phyloP scores from a whole-genome alignment of 2,888 invertebrate species.

The Agonopterix arenella region DNA sequence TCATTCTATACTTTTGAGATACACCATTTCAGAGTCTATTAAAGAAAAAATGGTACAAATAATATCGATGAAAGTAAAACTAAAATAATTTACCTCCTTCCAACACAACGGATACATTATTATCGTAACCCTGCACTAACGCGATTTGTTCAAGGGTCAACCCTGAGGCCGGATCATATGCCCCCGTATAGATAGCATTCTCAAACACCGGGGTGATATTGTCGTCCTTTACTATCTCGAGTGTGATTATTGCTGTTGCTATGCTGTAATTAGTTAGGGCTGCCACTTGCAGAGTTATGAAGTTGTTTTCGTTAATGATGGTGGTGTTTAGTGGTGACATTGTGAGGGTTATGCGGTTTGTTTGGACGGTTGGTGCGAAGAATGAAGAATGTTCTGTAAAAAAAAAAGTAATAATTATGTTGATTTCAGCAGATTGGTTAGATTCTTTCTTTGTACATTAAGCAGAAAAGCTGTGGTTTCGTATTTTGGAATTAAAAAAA shows the following conservation, averaged over 20 bases:
- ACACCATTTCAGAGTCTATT: too few species aligned
- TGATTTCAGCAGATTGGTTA: too few species aligned
- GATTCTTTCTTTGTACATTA: too few species aligned
- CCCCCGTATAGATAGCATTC: conserved; percentile 36
- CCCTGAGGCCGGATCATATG: conserved; percentile 29
- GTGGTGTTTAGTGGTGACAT: conserved; percentile 30
- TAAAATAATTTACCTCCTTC: conserved; percentile 39
- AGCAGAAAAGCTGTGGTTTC: too few species aligned
- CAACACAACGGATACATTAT: conserved; percentile 32
- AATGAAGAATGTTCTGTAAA: conserved; percentile 34
- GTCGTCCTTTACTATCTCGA: conserved; percentile 53
- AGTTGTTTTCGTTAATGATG: conserved; percentile 37
- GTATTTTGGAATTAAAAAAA: too few species aligned
- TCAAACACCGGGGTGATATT: conserved; percentile 44
- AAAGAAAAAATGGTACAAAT: too few species aligned
- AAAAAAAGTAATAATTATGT: background rate
- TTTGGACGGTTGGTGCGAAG: conserved; percentile 28
- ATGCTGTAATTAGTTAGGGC: conserved; percentile 29
- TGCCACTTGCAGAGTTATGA: conserved; percentile 36
- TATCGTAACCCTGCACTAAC: conserved; percentile 45
- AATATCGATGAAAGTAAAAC: background rate
- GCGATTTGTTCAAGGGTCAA: conserved; percentile 35
- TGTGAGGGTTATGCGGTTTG: conserved; percentile 31
- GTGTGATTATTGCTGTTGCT: conserved; percentile 34
- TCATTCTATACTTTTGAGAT: too few species aligned